Evolutionary conservation across 2,797 vertebrate species (phyloP).

Genomic region (Sebastes elongatus): DNA sequence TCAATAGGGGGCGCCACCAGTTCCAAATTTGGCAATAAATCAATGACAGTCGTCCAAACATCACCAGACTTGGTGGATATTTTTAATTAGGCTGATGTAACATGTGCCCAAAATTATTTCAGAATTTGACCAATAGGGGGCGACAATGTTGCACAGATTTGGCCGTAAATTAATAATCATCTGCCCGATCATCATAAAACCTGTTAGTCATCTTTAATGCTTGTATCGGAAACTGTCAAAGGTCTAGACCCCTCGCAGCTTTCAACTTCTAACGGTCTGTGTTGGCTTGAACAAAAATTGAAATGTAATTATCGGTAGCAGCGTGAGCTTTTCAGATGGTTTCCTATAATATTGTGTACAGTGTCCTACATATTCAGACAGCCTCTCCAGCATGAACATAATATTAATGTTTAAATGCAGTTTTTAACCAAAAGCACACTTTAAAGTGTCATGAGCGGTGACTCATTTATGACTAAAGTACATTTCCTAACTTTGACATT

Average conservation of each 20-base stretch:
- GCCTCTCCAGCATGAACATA: neutral
- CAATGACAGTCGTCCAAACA: neutral
- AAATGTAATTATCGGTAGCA: neutral
- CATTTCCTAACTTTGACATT: neutral
- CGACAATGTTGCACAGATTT: neutral
- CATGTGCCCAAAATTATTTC: no score
- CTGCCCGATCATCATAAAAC: neutral
- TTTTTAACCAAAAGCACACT: neutral
- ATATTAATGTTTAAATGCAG: neutral
- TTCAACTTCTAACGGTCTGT: neutral
- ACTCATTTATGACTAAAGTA: neutral
- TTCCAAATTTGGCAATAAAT: neutral
- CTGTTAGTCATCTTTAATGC: neutral
- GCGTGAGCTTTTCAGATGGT: neutral
- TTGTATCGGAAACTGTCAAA: neutral
- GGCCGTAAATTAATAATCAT: neutral
- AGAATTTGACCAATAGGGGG: no score
- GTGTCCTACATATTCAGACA: neutral
- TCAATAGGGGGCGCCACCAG: neutral
- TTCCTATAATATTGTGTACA: neutral
- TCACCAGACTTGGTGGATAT: neutral
- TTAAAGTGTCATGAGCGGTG: neutral
- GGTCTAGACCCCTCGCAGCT: neutral
- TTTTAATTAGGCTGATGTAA: neutral
- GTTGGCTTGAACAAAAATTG: fast-evolving